Conservation (phyloP, 92 coral and sea anemone genomes). For the Paragorgia papillata region DNA sequence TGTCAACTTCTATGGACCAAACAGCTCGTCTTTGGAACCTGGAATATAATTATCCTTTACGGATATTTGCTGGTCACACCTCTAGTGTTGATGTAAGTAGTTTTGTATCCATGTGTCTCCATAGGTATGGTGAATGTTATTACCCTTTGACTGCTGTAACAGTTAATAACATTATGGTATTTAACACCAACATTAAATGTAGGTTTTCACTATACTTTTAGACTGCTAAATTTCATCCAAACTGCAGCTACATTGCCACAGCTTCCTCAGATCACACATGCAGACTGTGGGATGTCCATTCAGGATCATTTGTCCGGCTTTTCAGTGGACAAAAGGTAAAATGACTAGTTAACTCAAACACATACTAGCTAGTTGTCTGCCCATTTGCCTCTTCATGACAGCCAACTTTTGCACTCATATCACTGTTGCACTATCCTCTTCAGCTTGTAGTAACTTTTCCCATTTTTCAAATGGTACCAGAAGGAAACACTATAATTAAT, state of each 20-base stretch:
- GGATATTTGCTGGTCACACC: conserved; percentile 92
- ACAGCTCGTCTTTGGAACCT: conserved; percentile 97
- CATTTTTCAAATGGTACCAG: too few relatives aligned
- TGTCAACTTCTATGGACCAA: conserved; percentile 95
- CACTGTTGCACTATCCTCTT: too few relatives aligned
- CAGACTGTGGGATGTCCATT: conserved; percentile 91
- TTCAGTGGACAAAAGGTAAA: conserved; percentile 97
- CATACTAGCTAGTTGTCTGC: background rate
- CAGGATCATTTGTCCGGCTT: conserved; percentile 90
- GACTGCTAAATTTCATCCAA: conserved; percentile 95
- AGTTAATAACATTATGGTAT: too few relatives aligned
- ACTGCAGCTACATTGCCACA: conserved; percentile 89
- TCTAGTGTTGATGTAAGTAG: conserved; percentile 97
- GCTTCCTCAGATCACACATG: conserved; percentile 92
- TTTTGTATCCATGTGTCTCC: background rate
- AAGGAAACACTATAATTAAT: too few relatives aligned
- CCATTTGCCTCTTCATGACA: background rate
- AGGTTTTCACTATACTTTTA: conserved; percentile 27
- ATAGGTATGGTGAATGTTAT: too few relatives aligned
- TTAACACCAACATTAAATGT: too few relatives aligned
- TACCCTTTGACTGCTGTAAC: too few relatives aligned
- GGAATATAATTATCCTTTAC: conserved; percentile 88
- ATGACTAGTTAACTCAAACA: background rate
- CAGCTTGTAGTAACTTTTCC: too few relatives aligned
- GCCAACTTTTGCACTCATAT: too few relatives aligned